phyloP scores from a whole-genome alignment of 2,113 vertebrate genomes.

The Stictonetta naevosa region DNA sequence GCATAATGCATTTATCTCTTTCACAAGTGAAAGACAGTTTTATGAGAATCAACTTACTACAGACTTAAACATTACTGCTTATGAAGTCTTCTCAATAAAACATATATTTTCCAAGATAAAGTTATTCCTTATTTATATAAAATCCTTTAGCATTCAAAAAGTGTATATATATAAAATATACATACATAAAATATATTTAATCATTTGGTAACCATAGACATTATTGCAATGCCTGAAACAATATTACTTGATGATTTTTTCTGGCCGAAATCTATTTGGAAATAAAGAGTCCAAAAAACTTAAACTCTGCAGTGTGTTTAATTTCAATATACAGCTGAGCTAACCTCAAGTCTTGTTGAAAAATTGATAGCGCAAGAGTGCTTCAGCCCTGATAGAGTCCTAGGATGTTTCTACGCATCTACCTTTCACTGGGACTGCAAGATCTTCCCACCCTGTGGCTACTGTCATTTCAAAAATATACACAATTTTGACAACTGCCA shows the following conservation, averaged over 20 bases:
- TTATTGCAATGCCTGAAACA: not conserved
- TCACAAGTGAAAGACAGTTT: not conserved
- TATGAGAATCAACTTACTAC: not conserved
- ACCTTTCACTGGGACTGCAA: not conserved
- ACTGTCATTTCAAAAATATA: not conserved
- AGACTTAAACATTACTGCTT: not conserved
- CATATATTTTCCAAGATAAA: not conserved
- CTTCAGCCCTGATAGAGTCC: not conserved
- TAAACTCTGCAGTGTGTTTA: not conserved
- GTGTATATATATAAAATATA: not conserved
- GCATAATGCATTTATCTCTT: not conserved
- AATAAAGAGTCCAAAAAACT: not conserved
- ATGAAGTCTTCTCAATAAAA: not conserved
- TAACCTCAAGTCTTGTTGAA: not conserved
- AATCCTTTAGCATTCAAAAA: not conserved
- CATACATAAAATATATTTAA: not conserved
- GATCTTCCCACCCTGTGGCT: not conserved
- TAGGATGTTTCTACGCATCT: not conserved
- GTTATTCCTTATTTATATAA: too few relatives aligned
- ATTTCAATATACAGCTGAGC: not conserved
- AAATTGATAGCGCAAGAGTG: not conserved
- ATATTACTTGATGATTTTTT: not conserved
- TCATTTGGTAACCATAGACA: not conserved
- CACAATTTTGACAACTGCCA: not conserved
- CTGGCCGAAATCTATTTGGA: not conserved